Conservation (phyloP, 2,797 vertebrate species). For the Momotus momota region DNA sequence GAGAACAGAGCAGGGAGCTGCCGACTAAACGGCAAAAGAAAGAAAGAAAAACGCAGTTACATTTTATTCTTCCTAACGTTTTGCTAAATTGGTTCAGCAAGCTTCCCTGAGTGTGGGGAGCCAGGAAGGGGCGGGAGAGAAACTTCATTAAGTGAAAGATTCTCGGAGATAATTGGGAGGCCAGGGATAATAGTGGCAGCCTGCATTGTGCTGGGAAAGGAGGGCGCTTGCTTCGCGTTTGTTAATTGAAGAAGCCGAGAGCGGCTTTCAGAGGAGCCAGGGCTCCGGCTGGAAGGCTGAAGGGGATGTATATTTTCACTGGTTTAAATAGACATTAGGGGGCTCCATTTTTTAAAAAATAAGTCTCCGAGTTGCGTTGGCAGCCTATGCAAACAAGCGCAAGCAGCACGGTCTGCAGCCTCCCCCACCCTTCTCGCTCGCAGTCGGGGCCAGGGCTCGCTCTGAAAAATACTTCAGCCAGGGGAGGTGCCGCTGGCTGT, state of each 20-base stretch:
- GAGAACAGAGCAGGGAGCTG: conserved; percentile 77
- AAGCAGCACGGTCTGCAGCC: background rate
- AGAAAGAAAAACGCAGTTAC: conserved; percentile 34
- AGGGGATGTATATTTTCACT: conserved; percentile 1
- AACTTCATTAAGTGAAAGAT: conserved; percentile 70
- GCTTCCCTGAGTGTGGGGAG: conserved; percentile 47
- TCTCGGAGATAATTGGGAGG: conserved; percentile 65
- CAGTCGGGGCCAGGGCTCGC: background rate
- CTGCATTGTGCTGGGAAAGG: conserved; percentile 58
- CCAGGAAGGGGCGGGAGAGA: conserved; percentile 61
- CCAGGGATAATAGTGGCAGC: conserved; percentile 53
- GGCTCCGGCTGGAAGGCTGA: background rate
- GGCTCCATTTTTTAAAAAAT: conserved; percentile 70
- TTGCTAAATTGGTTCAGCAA: conserved; percentile 64
- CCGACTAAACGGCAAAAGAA: conserved; percentile 64
- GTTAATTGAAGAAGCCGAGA: conserved; percentile 50
- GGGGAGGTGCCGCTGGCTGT: background rate
- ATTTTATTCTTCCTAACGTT: conserved; percentile 47
- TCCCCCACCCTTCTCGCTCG: background rate
- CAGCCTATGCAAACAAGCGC: background rate
- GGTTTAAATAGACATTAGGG: conserved; percentile 70
- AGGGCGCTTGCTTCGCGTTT: conserved; percentile 24
- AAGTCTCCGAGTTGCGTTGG: background rate
- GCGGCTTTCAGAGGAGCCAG: background rate
- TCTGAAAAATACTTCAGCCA: background rate